Percentiles rank a stretch among this genome's conserved stretches.
Conservation (phyloP, 2,113 vertebrate species). For the Cephalopterus ornatus region DNA sequence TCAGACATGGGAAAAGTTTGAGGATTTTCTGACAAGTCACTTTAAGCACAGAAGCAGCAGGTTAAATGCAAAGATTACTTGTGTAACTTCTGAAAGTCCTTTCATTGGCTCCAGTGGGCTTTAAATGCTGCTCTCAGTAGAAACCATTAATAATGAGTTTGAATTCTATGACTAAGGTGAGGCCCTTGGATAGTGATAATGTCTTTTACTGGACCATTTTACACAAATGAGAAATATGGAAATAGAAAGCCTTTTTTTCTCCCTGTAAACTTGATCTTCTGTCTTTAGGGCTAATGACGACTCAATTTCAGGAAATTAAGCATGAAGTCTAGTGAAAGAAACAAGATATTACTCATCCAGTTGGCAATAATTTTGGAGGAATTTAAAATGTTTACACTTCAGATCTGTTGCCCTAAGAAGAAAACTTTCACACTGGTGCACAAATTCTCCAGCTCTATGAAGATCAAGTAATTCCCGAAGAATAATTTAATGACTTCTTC, state of each 20-base stretch:
- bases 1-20: neutral
- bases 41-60: neutral
- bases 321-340: neutral
- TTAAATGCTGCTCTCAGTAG: neutral
- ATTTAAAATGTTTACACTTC: neutral
- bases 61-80: neutral
- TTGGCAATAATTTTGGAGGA: neutral
- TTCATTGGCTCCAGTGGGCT: neutral
- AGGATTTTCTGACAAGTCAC: neutral
- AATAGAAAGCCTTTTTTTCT: neutral
- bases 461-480: neutral
- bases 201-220: neutral
- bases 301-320: neutral
- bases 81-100: neutral
- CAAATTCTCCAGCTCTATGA: neutral
- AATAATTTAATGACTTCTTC: neutral
- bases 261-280: neutral
- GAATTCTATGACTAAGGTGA: neutral
- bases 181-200: neutral
- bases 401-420: neutral
- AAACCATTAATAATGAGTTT: neutral
- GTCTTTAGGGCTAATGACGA: neutral
- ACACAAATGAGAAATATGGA: neutral
- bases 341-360: neutral
- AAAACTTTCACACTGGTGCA: neutral